Evolutionary conservation across 92 coral and sea anemone species (phyloP), one percentile per base, ranked within the genome.

Genomic region (Meandrina meandrites): DNA sequence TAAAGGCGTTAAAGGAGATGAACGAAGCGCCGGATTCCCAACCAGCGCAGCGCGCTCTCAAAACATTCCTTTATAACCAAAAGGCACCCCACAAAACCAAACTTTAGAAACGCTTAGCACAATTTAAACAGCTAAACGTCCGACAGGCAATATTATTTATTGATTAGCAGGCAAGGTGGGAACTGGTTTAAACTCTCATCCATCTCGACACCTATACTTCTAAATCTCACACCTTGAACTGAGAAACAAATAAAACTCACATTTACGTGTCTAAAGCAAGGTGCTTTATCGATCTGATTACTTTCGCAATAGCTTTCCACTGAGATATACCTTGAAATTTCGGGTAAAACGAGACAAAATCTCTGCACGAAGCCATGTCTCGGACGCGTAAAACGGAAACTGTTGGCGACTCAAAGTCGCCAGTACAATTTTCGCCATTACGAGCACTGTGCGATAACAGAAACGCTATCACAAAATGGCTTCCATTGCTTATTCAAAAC

Each of bases 381-480:
- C 31, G 57, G 88, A 50, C 76, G 82, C 83, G 60, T 30, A 32
- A 48, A 87, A 87, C 93, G 93, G 93, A 90, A 90, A 51, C 91
- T 68, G 78, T 72, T 78, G 93, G 93, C 93, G 93, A 87, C 93
- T 87, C 14, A 5, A 30, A 77, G 93, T 82, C 93, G 90, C 88
- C 88, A 78, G 57, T 35, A 76, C 73, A 83, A 83, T 82, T 87
- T 86, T 51, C 87, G 67, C 87, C 56, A 74, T 57, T 74, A 28
- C 81, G 15, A 76, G 66, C 37, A 48, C 67, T 64, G 76, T 37
- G 36, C 56, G 83, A 85, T 78, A 85, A 85, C 88, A 85, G 67
- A 73, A 76, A 68, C 75, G 66, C 47, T 35, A 32, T 76, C 53
- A 28, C 50, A 85, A 77, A 35, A 85, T 85, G 88, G 83, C 83